Conservation (phyloP, 2,113 vertebrate species). For the Istiophorus platypterus region DNA sequence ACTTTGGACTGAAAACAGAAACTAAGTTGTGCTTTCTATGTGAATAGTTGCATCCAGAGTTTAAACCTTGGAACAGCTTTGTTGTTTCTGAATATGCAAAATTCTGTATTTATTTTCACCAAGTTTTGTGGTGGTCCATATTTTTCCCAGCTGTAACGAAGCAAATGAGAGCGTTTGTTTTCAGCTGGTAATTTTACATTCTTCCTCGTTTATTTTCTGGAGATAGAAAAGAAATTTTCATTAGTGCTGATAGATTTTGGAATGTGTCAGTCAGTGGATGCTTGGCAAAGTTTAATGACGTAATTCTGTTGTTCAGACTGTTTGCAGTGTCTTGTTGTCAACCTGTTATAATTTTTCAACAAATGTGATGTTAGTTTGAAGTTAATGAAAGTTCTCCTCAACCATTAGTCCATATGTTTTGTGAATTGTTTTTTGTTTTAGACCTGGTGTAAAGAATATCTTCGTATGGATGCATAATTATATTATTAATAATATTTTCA, state of each 20-base stretch:
- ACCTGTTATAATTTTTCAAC: neutral
- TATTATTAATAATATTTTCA: slow-evolving; percentile 20
- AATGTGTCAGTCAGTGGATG: neutral
- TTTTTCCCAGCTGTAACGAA: neutral
- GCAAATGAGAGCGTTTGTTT: neutral
- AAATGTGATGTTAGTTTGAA: neutral
- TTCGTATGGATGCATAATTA: slow-evolving; percentile 9
- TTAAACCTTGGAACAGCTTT: slow-evolving; percentile 1
- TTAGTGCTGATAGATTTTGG: neutral
- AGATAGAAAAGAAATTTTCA: no score
- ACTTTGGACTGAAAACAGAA: slow-evolving; percentile 5
- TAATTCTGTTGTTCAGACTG: neutral
- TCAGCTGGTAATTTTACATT: neutral
- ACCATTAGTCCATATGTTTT: neutral
- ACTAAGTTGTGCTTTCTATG: neutral
- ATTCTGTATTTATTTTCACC: neutral
- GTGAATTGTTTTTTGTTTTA: neutral
- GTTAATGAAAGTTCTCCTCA: slow-evolving; percentile 7
- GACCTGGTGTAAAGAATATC: neutral
- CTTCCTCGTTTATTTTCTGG: neutral
- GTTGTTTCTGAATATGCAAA: slow-evolving; percentile 26
- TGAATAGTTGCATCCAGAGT: neutral
- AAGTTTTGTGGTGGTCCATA: neutral
- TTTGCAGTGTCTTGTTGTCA: slow-evolving; percentile 8
- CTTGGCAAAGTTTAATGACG: neutral